A percentile compares a stretch with the other conserved stretches of the same genome.
These are phyloP conservation scores for Drosophila cracens DNA, from an alignment of 2,888 invertebrate genomes.

Conservation along the genomic window DNA sequence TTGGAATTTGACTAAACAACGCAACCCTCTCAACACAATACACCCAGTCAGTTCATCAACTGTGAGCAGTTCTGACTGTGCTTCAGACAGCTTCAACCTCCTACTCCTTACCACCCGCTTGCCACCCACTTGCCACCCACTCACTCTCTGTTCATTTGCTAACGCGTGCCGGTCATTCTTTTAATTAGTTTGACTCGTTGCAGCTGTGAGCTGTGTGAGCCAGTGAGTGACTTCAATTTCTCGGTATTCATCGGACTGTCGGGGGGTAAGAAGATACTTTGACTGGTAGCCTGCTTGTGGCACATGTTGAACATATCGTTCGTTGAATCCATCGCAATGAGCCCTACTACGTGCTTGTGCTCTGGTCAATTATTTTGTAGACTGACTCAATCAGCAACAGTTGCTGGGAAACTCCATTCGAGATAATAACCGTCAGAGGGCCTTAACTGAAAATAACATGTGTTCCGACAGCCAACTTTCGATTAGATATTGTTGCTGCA, in stretches of 20 bases:
- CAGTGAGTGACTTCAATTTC: slow-evolving; percentile 42
- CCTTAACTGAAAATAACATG: slow-evolving; percentile 4
- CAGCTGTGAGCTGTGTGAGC: slow-evolving; percentile 38
- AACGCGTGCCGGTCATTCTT: slow-evolving; percentile 50
- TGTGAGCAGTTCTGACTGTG: slow-evolving; percentile 7
- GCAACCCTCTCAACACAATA: background rate
- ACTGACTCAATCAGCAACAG: slow-evolving; percentile 24
- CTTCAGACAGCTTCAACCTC: slow-evolving; percentile 17
- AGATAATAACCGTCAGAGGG: slow-evolving; percentile 39
- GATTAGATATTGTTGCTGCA: slow-evolving; percentile 3
- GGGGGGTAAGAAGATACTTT: slow-evolving; percentile 7
- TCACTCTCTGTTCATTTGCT: background rate
- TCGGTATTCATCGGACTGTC: slow-evolving; percentile 19
- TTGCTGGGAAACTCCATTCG: slow-evolving; percentile 22
- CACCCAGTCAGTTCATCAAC: slow-evolving; percentile 34
- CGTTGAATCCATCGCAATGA: slow-evolving; percentile 27
- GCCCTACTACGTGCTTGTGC: slow-evolving; percentile 40
- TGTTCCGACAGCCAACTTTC: background rate
- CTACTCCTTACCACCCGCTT: background rate
- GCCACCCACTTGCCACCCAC: background rate
- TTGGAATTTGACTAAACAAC: slow-evolving; percentile 43
- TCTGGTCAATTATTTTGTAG: slow-evolving; percentile 7
- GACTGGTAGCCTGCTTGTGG: slow-evolving; percentile 29
- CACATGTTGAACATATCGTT: slow-evolving; percentile 53
- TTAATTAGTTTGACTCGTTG: slow-evolving; percentile 60